Percentiles rank a stretch among this genome's conserved stretches.
Conservation (phyloP, 2,888 invertebrate species). For the Lypha dubia region DNA sequence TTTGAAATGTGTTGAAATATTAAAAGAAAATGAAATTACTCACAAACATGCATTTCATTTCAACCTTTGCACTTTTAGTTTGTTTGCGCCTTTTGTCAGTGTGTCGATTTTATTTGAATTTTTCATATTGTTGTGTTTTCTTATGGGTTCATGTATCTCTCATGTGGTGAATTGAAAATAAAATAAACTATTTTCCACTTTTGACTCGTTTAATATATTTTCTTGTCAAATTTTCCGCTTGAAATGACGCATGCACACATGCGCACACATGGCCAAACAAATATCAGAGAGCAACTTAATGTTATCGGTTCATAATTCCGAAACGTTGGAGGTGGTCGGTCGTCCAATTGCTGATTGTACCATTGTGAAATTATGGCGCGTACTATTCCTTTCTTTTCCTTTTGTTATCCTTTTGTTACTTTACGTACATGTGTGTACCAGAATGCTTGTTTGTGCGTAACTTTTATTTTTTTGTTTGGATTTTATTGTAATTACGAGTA, state of each 20-base stretch:
- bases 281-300: conserved; percentile 20
- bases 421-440: conserved; percentile 47
- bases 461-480: not conserved
- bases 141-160: conserved; percentile 56
- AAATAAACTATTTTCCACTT: conserved; percentile 56
- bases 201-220: conserved; percentile 48
- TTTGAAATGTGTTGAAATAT: conserved; percentile 29
- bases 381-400: conserved; percentile 50
- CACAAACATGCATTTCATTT: conserved; percentile 10
- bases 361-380: conserved; percentile 67
- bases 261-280: not conserved
- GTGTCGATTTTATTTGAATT: conserved; percentile 5
- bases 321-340: conserved; percentile 64
- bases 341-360: conserved; percentile 52
- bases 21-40: conserved; percentile 5
- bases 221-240: conserved; percentile 69
- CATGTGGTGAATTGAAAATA: conserved; percentile 56
- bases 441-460: conserved; percentile 3
- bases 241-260: conserved; percentile 45
- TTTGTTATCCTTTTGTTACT: conserved; percentile 60
- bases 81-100: conserved; percentile 13
- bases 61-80: conserved; percentile 4
- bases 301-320: conserved; percentile 61
- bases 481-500: conserved; percentile 20
- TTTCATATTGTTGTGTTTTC: conserved; percentile 19